Evolutionary conservation across 2,888 invertebrate species (phyloP).

Genomic region (Diabrotica balteata): DNA sequence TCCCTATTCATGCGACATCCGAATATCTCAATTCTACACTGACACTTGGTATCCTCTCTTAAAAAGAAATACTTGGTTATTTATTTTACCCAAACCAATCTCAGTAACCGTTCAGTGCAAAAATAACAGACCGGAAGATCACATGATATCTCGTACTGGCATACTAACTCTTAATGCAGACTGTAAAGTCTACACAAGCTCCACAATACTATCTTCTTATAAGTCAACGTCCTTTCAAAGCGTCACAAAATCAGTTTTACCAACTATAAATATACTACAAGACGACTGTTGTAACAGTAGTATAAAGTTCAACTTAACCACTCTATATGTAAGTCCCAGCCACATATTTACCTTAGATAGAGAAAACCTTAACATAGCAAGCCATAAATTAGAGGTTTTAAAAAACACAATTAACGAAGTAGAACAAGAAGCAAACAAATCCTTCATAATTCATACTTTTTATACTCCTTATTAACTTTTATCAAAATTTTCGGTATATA

Average conservation of each 20-base stretch:
- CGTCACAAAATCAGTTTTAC: neutral
- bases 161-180: constrained; percentile 11
- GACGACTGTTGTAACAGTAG: neutral
- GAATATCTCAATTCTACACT: constrained; percentile 5
- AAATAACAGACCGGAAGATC: constrained; percentile 4
- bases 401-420: neutral
- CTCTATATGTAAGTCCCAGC: too few species aligned
- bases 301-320: neutral
- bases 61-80: constrained; percentile 19
- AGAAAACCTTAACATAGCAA: constrained; percentile 1
- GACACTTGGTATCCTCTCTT: constrained; percentile 27
- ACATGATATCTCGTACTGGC: constrained; percentile 16
- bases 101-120: constrained; percentile 16
- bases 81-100: constrained; percentile 15
- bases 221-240: neutral
- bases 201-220: constrained; percentile 12
- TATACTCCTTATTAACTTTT: neutral
- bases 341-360: neutral
- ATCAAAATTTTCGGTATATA: neutral
- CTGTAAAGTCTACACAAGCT: constrained; percentile 23
- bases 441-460: constrained; percentile 3
- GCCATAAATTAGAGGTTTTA: neutral
- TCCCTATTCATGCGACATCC: constrained; percentile 17
- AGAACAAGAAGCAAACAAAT: neutral
- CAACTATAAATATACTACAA: neutral